Evolutionary conservation across 2,888 invertebrate species (phyloP).

Genomic region (Melanchra persicariae): DNA sequence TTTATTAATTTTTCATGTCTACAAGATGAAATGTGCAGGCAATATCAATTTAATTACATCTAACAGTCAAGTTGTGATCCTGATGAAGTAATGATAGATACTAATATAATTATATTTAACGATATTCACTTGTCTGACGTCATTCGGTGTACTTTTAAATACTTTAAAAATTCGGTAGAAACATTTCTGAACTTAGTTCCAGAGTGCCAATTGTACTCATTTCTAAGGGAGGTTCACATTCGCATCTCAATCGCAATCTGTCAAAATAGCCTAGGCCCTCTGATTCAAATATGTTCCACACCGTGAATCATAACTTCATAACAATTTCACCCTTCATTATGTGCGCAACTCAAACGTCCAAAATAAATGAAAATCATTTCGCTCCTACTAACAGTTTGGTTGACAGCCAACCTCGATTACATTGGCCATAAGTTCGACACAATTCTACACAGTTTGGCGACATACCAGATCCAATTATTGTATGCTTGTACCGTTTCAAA

Average conservation of each 20-base stretch:
- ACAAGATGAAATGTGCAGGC: too few species aligned
- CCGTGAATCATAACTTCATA: constrained; percentile 38
- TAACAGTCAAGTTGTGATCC: too few species aligned
- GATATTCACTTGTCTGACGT: too few species aligned
- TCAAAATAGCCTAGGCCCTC: too few species aligned
- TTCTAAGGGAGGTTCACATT: too few species aligned
- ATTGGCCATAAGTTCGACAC: constrained; percentile 44
- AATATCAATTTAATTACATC: too few species aligned
- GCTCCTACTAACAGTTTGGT: constrained; percentile 49
- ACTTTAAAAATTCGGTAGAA: not conserved
- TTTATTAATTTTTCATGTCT: too few species aligned
- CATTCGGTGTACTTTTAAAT: constrained; percentile 31
- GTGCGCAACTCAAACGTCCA: constrained; percentile 7
- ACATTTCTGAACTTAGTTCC: too few species aligned
- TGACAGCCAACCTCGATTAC: constrained; percentile 44
- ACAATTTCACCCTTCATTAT: constrained; percentile 32
- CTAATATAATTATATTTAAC: too few species aligned
- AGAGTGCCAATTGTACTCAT: too few species aligned
- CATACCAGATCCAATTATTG: constrained; percentile 59
- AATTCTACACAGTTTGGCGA: constrained; percentile 57
- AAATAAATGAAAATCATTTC: constrained; percentile 49
- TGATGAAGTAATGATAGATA: too few species aligned
- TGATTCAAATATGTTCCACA: not conserved
- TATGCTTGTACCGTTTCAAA: constrained; percentile 31
- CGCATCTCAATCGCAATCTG: too few species aligned